Evolutionary conservation across 1,140 invertebrate species (phyloP).

Genomic region (Caenorhabditis tropicalis): DNA sequence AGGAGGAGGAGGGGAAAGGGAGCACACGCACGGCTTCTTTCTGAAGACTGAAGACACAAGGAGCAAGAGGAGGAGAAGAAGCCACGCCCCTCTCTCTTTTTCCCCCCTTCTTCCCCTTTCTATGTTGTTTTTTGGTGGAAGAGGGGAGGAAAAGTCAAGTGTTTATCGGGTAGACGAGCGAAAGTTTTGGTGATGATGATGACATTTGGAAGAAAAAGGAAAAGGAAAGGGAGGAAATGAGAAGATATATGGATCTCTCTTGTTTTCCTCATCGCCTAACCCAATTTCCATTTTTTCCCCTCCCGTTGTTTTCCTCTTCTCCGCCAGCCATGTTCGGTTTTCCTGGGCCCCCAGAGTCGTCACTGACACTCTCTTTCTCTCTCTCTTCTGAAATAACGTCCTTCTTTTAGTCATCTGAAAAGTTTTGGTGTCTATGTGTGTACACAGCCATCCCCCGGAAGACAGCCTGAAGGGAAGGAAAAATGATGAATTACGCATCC

Average conservation of each 20-base stretch:
- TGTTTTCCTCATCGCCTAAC: neutral
- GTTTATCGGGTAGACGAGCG: neutral
- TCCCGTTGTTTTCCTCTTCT: neutral
- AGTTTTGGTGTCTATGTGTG: neutral
- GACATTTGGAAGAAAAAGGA: neutral
- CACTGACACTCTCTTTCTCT: too few relatives aligned
- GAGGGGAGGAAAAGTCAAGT: constrained; percentile 12
- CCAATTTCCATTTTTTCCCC: neutral
- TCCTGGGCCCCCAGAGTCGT: too few relatives aligned
- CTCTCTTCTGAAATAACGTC: too few relatives aligned
- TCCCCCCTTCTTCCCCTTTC: neutral
- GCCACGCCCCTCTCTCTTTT: neutral
- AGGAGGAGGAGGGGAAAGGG: neutral
- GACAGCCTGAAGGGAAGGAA: neutral
- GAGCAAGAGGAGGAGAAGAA: neutral
- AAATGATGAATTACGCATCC: neutral
- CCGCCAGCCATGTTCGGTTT: neutral
- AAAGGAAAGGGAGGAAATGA: neutral
- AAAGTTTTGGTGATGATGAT: neutral
- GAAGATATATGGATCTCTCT: neutral
- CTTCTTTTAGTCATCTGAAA: neutral
- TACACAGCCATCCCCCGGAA: neutral
- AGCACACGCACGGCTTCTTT: neutral
- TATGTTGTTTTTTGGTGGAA: neutral
- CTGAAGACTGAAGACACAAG: constrained; percentile 21